Evolutionary conservation across 2,797 vertebrate genomes (phyloP).

Genomic region (Loris lydekkerianus): DNA sequence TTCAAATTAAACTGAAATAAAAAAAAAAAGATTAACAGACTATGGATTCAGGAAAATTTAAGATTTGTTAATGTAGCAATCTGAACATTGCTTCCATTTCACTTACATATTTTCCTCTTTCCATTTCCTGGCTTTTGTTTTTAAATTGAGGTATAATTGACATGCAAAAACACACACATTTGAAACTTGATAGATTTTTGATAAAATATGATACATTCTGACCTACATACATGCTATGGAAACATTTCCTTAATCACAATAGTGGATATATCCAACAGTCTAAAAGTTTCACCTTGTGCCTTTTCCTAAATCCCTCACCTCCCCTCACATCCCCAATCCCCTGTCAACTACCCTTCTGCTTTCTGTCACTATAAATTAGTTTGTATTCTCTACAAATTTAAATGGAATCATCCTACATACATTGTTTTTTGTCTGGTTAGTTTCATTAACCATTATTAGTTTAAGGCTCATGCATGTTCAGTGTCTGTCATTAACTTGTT

Average conservation of each 20-base stretch:
- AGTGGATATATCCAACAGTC: background rate
- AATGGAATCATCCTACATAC: background rate
- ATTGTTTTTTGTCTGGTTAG: background rate
- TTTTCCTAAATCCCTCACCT: background rate
- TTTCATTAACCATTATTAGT: constrained; percentile 3
- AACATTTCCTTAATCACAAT: background rate
- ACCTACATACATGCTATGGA: background rate
- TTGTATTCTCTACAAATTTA: background rate
- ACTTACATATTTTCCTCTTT: background rate
- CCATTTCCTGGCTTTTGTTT: background rate
- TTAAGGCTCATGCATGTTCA: background rate
- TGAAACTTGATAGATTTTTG: background rate
- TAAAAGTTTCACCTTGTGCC: background rate
- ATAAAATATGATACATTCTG: background rate
- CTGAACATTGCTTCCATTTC: background rate
- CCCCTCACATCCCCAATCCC: no score
- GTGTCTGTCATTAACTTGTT: background rate
- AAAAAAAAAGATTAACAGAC: background rate
- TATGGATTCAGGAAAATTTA: background rate
- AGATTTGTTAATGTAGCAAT: background rate
- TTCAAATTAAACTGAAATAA: no score
- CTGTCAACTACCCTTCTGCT: background rate
- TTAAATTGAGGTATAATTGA: background rate
- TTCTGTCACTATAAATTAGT: background rate
- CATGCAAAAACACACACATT: background rate